Percentiles rank a stretch among this genome's conserved stretches.
Conservation (phyloP, 2,888 invertebrate genomes). For the Pelosia muscerda region DNA sequence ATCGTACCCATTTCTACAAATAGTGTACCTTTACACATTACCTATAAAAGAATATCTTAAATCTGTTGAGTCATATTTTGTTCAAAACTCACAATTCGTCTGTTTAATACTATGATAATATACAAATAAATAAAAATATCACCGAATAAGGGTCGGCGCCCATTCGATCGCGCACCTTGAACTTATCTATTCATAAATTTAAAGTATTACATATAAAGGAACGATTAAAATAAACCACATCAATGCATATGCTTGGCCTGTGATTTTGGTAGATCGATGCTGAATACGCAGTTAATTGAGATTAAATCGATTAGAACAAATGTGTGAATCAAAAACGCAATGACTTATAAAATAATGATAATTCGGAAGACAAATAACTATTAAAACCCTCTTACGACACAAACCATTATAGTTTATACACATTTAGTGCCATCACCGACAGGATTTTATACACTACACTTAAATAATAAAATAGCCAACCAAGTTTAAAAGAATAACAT, state of each 20-base stretch:
- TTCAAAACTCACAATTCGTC: not conserved
- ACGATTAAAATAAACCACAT: not conserved
- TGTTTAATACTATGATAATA: not conserved
- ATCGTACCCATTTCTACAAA: not conserved
- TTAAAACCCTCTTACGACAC: slow-evolving; percentile 3
- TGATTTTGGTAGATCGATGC: not conserved
- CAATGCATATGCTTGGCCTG: not conserved
- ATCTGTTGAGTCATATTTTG: not conserved
- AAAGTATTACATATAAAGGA: too few species aligned
- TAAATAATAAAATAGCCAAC: too few species aligned
- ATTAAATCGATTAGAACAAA: too few species aligned
- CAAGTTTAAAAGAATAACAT: too few species aligned
- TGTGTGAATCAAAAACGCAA: not conserved
- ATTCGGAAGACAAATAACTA: not conserved
- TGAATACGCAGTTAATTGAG: not conserved
- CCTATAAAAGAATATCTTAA: not conserved
- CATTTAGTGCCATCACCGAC: not conserved
- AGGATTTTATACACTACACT: not conserved
- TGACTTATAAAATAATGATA: not conserved
- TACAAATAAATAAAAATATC: not conserved
- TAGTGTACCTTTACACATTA: not conserved
- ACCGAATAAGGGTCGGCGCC: not conserved
- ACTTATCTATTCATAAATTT: not conserved
- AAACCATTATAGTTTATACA: not conserved
- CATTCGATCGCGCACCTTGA: not conserved